Base-by-base conservation (phyloP, 2,113 vertebrate genomes). In the Clarias magur region DNA sequence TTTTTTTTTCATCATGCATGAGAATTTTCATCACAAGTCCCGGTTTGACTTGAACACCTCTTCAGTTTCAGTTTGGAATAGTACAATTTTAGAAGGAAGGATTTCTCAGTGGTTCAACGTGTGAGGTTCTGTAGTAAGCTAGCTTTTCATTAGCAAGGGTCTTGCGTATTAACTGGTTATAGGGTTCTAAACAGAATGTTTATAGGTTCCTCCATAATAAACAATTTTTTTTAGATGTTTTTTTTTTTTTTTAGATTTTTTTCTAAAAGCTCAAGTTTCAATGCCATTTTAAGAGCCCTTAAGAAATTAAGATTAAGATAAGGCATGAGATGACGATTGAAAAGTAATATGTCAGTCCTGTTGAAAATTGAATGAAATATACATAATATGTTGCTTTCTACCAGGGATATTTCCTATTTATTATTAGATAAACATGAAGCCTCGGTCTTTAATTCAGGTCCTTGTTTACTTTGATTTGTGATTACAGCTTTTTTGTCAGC, bases 251-350 rank as follows among this genome's bases (percentile, higher is more conserved):
- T 27, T n/a, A n/a, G n/a, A n/a, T n/a, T n/a, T 78, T 78, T 56
- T 11, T 4, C 7, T 30, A 79, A 79, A 30, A 57, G 76, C 0
- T 1, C n/a, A 21, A 93, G 91, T 92, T 25, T 27, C 56, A 83
- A 88, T 91, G 85, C 48, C 75, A 83, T 90, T 90, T 91, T 90
- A 90, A 92, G 88, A 90, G 91, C 25, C 93, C 93, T 91, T 92
- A 90, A 93, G 93, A 89, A 89, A 88, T 92, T 93, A 92, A 30
- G 42, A 88, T 92, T 93, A 57, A 48, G 72, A 75, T 48, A 19
- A 72, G 68, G 21, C 65, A 53, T 76, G 21, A 15, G 53, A 27
- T 30, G 87, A 88, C 89, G 23, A 60, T 7, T 42, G 30, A 81
- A 60, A 80, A 60, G 4, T 10, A 62, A 62, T 62, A 62, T 62